A percentile compares a stretch with the other conserved stretches of the same genome.
Evolutionary conservation across 2,888 invertebrate genomes (phyloP).

Genomic region (Agrotis ipsilon): DNA sequence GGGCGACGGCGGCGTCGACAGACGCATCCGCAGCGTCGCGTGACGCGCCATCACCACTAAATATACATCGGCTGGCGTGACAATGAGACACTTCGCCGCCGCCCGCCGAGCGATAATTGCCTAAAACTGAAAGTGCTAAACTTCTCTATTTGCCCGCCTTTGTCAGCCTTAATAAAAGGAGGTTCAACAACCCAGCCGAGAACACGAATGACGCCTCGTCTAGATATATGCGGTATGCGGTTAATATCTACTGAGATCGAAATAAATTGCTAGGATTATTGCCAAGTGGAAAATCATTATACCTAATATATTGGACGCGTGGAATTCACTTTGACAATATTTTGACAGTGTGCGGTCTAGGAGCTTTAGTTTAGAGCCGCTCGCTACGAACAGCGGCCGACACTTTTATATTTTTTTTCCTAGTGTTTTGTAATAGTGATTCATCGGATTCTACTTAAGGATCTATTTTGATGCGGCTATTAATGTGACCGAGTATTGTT

Average conservation of each 20-base stretch:
- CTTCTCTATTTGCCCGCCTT: conserved; percentile 69
- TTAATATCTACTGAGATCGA: conserved; percentile 89
- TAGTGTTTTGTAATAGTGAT: conserved; percentile 72
- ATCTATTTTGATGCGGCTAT: conserved; percentile 78
- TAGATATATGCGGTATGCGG: conserved; percentile 88
- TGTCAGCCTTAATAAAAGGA: conserved; percentile 82
- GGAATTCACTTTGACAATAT: conserved; percentile 91
- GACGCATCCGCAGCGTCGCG: conserved; percentile 81
- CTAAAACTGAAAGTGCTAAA: conserved; percentile 77
- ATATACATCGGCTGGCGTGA: conserved; percentile 79
- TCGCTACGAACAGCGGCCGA: conserved; percentile 72
- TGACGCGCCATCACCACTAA: conserved; percentile 79
- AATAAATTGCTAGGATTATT: conserved; percentile 91
- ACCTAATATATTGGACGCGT: conserved; percentile 87
- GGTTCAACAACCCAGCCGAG: conserved; percentile 87
- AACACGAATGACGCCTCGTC: conserved; percentile 82
- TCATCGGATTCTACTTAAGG: conserved; percentile 76
- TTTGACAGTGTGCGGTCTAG: conserved; percentile 88
- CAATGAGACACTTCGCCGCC: conserved; percentile 84
- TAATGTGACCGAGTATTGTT: conserved; percentile 65
- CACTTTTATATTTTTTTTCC: conserved; percentile 78
- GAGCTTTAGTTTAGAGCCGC: conserved; percentile 81
- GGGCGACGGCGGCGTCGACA: conserved; percentile 69
- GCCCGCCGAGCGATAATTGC: conserved; percentile 68
- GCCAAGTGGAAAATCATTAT: conserved; percentile 90